Conservation (phyloP, 2,113 vertebrate species). For the Aleadryas rufinucha region DNA sequence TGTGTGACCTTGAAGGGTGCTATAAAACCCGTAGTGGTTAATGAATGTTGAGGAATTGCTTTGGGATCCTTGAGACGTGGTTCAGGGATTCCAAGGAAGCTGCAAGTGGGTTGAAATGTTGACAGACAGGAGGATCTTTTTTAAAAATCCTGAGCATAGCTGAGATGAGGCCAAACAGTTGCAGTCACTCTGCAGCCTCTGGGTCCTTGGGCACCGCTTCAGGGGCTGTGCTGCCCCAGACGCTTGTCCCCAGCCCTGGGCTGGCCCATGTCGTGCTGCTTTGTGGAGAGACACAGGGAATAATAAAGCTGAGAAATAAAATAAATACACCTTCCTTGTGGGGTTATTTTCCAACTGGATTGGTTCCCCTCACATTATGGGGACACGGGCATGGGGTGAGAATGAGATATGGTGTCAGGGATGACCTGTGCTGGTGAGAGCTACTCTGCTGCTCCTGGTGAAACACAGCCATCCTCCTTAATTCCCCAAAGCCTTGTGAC, state of each 20-base stretch:
- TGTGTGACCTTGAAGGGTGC: not conserved
- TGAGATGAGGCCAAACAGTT: not conserved
- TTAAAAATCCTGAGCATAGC: not conserved
- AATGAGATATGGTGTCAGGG: not conserved
- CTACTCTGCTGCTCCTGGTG: not conserved
- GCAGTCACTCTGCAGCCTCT: not conserved
- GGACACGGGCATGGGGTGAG: not conserved
- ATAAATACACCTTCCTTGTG: not conserved
- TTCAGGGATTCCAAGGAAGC: not conserved
- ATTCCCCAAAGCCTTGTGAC: not conserved
- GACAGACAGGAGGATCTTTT: not conserved
- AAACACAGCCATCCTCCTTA: not conserved
- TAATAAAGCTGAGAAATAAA: not conserved
- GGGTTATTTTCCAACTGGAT: not conserved
- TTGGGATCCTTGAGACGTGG: not conserved
- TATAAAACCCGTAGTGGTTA: not conserved
- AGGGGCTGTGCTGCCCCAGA: not conserved
- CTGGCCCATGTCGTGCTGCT: not conserved
- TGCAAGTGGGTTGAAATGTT: not conserved
- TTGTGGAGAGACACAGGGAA: not conserved
- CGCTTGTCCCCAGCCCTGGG: not conserved
- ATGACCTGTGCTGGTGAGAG: accelerated
- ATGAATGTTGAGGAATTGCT: not conserved
- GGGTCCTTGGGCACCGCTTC: accelerated
- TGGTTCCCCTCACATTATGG: accelerated